phyloP scores from a whole-genome alignment of 2,113 vertebrate genomes.

The rabbit (Oryctolagus cuniculus) region DNA sequence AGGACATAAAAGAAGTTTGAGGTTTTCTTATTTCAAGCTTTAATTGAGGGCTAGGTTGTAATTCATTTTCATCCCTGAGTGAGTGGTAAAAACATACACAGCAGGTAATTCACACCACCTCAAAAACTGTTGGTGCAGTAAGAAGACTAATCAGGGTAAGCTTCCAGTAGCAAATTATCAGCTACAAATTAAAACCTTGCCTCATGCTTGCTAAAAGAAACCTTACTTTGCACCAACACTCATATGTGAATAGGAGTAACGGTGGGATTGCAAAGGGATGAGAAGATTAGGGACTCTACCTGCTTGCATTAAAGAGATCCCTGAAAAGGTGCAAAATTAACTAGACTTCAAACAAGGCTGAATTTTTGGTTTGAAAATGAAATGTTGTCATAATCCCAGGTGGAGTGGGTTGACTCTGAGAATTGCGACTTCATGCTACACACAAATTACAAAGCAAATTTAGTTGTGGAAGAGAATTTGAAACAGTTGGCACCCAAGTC shows the following conservation, averaged over 20 bases:
- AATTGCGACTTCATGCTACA: slow-evolving; percentile 47
- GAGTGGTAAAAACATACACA: slow-evolving; percentile 96
- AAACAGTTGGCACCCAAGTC: slow-evolving; percentile 52
- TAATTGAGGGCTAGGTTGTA: slow-evolving; percentile 91
- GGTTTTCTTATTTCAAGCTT: slow-evolving; percentile 89
- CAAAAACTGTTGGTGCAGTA: slow-evolving; percentile 97
- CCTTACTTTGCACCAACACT: slow-evolving; percentile 77
- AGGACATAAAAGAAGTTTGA: slow-evolving; percentile 91
- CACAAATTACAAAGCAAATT: slow-evolving; percentile 37
- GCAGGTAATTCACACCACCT: slow-evolving; percentile 98
- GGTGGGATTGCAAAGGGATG: slow-evolving; percentile 84
- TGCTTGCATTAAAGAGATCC: slow-evolving; percentile 64
- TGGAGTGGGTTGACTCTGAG: slow-evolving; percentile 57
- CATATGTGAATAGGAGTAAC: slow-evolving; percentile 87
- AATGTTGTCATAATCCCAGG: slow-evolving; percentile 67
- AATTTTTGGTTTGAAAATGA: slow-evolving; percentile 69
- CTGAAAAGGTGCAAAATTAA: slow-evolving; percentile 76
- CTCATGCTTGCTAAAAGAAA: slow-evolving; percentile 87
- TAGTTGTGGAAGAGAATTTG: slow-evolving; percentile 39
- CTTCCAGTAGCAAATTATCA: slow-evolving; percentile 98
- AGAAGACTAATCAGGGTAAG: slow-evolving; percentile 95
- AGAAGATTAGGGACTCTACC: slow-evolving; percentile 64
- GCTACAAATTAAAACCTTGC: slow-evolving; percentile 97
- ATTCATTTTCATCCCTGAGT: slow-evolving; percentile 94
- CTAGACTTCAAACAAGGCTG: slow-evolving; percentile 76